Evolutionary conservation across 2,888 invertebrate species (phyloP).

Genomic region (Cosmia trapezina): DNA sequence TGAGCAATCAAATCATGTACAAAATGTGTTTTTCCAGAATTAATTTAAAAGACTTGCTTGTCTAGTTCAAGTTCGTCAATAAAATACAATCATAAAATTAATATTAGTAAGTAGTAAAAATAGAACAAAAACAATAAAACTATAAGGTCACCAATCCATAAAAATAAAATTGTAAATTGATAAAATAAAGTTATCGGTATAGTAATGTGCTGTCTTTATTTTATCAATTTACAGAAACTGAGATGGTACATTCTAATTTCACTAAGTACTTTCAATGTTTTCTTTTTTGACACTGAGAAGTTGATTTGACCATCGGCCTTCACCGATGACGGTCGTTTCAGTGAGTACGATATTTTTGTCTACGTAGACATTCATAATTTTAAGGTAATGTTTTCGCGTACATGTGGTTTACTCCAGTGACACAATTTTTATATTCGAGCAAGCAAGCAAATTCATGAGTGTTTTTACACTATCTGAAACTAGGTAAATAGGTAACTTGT

Average conservation of each 20-base stretch:
- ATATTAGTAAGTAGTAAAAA: conserved; percentile 9
- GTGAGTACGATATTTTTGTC: conserved; percentile 15
- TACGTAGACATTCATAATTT: background rate
- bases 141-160: conserved; percentile 5
- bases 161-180: conserved; percentile 31
- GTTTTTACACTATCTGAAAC: background rate
- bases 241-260: conserved; percentile 52
- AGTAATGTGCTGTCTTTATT: conserved; percentile 42
- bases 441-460: background rate
- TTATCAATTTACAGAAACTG: conserved; percentile 47
- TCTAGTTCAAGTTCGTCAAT: conserved; percentile 1
- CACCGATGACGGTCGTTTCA: conserved; percentile 20
- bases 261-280: conserved; percentile 53
- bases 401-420: background rate
- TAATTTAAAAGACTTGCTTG: conserved; percentile 20
- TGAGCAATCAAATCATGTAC: conserved; percentile 10
- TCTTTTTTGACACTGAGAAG: conserved; percentile 16
- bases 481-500: background rate
- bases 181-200: conserved; percentile 31
- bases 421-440: background rate
- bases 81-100: conserved; percentile 2
- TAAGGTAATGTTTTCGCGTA: background rate
- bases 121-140: conserved; percentile 23
- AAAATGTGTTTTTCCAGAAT: conserved; percentile 16
- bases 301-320: conserved; percentile 24